Evolutionary conservation across 2,888 invertebrate genomes (phyloP), one percentile per base, ranked within the genome.

Genomic region (Yponomeuta plumbellus): DNA sequence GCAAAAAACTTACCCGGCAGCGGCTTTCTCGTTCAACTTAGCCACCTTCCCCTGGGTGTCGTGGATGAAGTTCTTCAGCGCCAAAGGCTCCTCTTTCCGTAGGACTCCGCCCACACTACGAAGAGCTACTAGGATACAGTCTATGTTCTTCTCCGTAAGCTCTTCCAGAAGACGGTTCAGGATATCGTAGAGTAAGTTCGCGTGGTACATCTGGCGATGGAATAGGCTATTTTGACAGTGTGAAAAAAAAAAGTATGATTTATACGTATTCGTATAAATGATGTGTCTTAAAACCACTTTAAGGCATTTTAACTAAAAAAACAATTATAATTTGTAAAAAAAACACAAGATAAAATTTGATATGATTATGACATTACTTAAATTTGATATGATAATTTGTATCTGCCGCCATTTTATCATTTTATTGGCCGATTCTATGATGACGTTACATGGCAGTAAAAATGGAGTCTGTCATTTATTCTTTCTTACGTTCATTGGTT

Each of bases 71-170:
- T 93, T 92, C 85, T 96, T 97, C 67, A 99, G 89, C 0, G 94
- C 94, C 0, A 93, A 69, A 0, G 98, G 97, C 81, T 98, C 96
- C 72, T 97, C 97, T 80, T 96, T 97, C 56, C 99, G 91, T 70
- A 99, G 83, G 62, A 93, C 93, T 74, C 97, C 98, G 1, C 99
- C 99, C 6, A 96, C 94, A 68, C 94, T 94, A 73, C 94, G 94
- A 62, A 98, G 85, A 10, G 96, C 92, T 0, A 95, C 86, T 13
- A 98, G 82, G 71, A 98, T 94, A 67, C 98, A 94, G 75, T 98
- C 98, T 11, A 98, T 94, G 70, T 94, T 94, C 83, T 97, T 97
- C 81, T 97, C 97, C 0, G 90, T 86, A 0, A 93, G 70, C 5
- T 92, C 91, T 0, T 92, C 88, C 0, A 93, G 82, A 0, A 98